Evolutionary conservation across 2,888 invertebrate species (phyloP), one percentile per base, ranked within the genome.

Genomic region (Eristalis tenax): DNA sequence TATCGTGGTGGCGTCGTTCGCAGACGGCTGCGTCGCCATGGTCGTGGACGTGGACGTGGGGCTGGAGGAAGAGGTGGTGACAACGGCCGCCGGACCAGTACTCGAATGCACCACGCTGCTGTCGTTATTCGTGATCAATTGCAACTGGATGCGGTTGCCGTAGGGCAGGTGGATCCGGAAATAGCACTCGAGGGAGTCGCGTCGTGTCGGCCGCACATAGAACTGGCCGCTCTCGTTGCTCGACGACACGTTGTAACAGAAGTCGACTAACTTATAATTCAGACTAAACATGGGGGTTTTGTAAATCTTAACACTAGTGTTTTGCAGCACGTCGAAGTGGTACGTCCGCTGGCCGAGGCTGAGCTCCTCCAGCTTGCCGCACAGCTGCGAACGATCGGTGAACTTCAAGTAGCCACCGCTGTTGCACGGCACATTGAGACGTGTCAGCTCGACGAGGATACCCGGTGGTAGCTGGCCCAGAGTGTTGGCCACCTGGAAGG

Each of bases 321-420:
- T 91, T 76, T 90, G 90, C 86, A 93, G 93, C 87, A 94, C 94
- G 35, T 94, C 94, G 76, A 95, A 94, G 91, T 96, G 96, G 65
- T 96, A 93, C 88, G 94, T 94, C 86, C 96, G 94, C 90, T 95
- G 95, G 15, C 92, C 92, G 6, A 92, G 91, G 0, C 94, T 93
- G 50, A 96, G 94, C 91, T 96, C 96, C 91, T 96, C 96, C 4
- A 96, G 93, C 91, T 96, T 96, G 2, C 96, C 96, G 91, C 96
- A 96, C 15, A 96, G 91, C 35, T 89, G 75, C 26, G 88, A 94
- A 63, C 94, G 93, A 57, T 94, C 92, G 63, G 89, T 89, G 91
- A 95, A 95, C 88, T 94, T 94, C 66, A 96, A 92, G 91, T 94
- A 95, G 57, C 94, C 94, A 59, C 95, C 95, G 50, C 92, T 93